Evolutionary conservation across 2,797 vertebrate species (phyloP), one percentile per base, ranked within the genome.

Genomic region (Sebastiscus tertius): DNA sequence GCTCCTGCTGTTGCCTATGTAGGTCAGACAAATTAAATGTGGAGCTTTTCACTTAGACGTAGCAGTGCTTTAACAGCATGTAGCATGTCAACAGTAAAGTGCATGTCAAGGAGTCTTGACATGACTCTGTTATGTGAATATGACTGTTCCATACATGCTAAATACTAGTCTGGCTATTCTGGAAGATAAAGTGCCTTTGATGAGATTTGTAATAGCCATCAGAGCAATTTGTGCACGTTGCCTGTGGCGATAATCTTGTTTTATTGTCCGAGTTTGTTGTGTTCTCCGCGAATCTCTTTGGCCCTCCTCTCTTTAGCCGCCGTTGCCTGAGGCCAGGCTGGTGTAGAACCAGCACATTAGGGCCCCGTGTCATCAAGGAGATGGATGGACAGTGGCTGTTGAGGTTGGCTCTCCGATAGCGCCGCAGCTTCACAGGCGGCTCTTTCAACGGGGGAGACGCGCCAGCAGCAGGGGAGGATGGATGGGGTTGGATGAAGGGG

Each of bases 301-400:
- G 60, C 68, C 54, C 54, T 82, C 61, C 56, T 76, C 52, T 76
- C 46, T 81, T 83, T 62, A 55, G 79, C 63, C 3, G 16, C 3
- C 13, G 6, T 64, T n/a, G 83, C 88, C 82, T 1, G 39, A 60
- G 87, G 92, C 77, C 62, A 56, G 72, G 54, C 89, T 76, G 64
- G 68, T 78, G 55, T 55, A 68, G 77, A 71, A 82, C 72, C 72
- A 52, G 75, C 58, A 2, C 87, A 90, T 89, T 88, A 92, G 78
- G 86, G 77, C 63, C 24, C 0, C 0, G 13, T 86, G 87, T 92
- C 93, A 88, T 77, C 10, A 1, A 69, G 39, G 89, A 94, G 90
- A 95, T 92, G 89, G 90, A 95, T 94, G 92, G 84, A 92, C 69
- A 36, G 68, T 77, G 85, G 83, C 85, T 84, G 62, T 75, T 85